Evolutionary conservation across 2,888 invertebrate species (phyloP).

Genomic region (Junonia oenone): DNA sequence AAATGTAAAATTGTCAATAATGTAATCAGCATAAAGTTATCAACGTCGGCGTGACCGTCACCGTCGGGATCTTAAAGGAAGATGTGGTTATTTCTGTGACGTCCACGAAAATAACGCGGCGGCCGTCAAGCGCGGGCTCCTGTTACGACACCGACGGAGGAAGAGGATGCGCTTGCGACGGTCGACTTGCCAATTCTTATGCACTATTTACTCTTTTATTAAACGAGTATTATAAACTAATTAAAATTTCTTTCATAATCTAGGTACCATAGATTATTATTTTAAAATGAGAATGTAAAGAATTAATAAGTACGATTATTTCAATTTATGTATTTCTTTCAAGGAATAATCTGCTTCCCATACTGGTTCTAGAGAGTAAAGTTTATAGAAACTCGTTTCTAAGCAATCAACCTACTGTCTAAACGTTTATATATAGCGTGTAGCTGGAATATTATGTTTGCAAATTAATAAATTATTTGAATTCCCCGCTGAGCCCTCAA

Average conservation of each 20-base stretch:
- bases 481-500: background rate
- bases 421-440: constrained; percentile 1
- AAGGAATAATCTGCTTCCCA: constrained; percentile 11
- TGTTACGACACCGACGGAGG: constrained; percentile 70
- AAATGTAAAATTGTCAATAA: constrained; percentile 69
- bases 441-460: constrained; percentile 3
- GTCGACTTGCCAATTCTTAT: constrained; percentile 35
- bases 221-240: constrained; percentile 20
- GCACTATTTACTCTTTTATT: constrained; percentile 34
- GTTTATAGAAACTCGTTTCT: constrained; percentile 18
- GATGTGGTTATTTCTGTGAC: constrained; percentile 73
- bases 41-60: constrained; percentile 68
- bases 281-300: background rate
- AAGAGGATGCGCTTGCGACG: constrained; percentile 56
- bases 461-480: constrained; percentile 2
- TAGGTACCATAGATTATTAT: background rate
- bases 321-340: constrained; percentile 7
- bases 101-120: constrained; percentile 74
- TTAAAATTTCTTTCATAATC: background rate
- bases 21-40: constrained; percentile 75
- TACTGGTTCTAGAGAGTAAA: constrained; percentile 13
- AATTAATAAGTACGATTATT: background rate
- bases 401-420: constrained; percentile 9
- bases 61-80: constrained; percentile 58
- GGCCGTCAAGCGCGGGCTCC: constrained; percentile 49